Evolutionary conservation across 2,113 vertebrate genomes (phyloP).

Genomic region (Thryonomys swinderianus): DNA sequence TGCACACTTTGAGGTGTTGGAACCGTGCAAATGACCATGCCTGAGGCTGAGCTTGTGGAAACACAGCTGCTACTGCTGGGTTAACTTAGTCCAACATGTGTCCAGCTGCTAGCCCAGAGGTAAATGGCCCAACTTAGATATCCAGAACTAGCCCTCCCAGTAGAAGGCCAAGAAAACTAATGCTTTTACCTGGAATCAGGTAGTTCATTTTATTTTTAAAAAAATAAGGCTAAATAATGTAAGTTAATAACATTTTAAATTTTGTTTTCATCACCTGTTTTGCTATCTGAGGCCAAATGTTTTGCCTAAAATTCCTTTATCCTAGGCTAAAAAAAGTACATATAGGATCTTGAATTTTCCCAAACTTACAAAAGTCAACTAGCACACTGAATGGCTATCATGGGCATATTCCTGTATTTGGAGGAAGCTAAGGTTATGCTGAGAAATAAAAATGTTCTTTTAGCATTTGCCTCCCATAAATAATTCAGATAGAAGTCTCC

Average conservation of each 20-base stretch:
- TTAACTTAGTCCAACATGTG: conserved; percentile 61
- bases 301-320: not conserved
- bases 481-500: conserved; percentile 26
- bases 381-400: not conserved
- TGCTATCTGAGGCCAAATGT: not conserved
- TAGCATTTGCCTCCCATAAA: not conserved
- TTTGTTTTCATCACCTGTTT: conserved; percentile 36
- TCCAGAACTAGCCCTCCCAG: not conserved
- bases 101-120: not conserved
- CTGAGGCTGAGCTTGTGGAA: not conserved
- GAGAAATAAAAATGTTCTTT: conserved; percentile 32
- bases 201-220: not conserved
- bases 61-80: not conserved
- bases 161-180: not conserved
- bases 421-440: not conserved
- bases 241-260: conserved; percentile 26
- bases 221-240: not conserved
- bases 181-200: not conserved
- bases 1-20: not conserved
- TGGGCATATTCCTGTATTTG: not conserved
- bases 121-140: conserved; percentile 22
- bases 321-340: not conserved
- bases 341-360: not conserved
- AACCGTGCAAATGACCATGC: conserved; percentile 48
- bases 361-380: conserved; percentile 20